These are phyloP conservation scores for Elysia crispata DNA, from an alignment of 2,888 invertebrate species.

Conservation along the genomic window DNA sequence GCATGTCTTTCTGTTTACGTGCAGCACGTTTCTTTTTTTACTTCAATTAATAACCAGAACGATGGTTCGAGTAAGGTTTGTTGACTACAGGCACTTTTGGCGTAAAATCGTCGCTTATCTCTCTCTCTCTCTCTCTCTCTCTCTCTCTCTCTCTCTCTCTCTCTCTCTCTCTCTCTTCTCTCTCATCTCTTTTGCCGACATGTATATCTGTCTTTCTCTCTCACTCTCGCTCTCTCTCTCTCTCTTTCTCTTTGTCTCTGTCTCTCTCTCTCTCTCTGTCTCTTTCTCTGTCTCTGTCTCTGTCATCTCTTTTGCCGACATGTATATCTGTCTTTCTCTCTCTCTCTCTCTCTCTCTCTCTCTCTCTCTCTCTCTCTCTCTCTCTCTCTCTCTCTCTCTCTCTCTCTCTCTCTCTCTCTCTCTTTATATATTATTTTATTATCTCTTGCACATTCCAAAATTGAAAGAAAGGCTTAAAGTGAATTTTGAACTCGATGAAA, in stretches of 20 bases:
- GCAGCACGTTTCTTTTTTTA: too few species aligned
- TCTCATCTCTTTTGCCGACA: neutral
- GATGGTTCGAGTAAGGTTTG: too few species aligned
- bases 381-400: neutral
- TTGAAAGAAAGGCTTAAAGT: too few species aligned
- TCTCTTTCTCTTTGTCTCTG: neutral
- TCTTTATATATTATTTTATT: neutral
- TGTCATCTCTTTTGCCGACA: neutral
- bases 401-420: neutral
- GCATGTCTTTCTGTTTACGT: too few species aligned
- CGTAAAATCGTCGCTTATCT: neutral
- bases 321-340: constrained; percentile 30
- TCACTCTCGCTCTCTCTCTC: constrained; percentile 3
- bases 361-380: neutral
- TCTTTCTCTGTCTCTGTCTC: too few species aligned
- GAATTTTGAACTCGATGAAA: too few species aligned
- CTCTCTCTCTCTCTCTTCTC: too few species aligned
- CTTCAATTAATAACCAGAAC: too few species aligned
- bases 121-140: constrained; percentile 14
- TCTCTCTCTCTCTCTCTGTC: constrained; percentile 2
- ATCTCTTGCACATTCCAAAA: neutral
- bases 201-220: constrained; percentile 30
- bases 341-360: constrained; percentile 13
- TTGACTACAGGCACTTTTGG: neutral
- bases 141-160: constrained; percentile 3